These are phyloP conservation scores for Acanthosepion lycidas DNA, from an alignment of 2,888 invertebrate species.

Conservation along the genomic window DNA sequence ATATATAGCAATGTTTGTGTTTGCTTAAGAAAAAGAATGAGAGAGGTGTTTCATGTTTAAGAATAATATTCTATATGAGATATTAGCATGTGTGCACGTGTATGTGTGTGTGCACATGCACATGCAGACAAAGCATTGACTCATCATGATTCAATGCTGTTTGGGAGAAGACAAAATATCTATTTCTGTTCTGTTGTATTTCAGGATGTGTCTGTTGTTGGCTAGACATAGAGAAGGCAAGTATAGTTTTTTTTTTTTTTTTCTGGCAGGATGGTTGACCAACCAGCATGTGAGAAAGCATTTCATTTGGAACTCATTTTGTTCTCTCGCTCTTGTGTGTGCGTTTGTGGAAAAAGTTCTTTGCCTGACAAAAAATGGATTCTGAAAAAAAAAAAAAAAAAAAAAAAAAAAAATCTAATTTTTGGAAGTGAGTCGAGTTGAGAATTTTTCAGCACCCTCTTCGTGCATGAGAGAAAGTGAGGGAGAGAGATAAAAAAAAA, in stretches of 20 bases:
- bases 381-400: too few species aligned
- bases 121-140: neutral
- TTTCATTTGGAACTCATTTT: neutral
- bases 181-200: neutral
- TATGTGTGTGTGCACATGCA: neutral
- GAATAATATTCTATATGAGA: neutral
- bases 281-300: neutral
- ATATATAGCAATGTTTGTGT: too few species aligned
- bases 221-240: neutral
- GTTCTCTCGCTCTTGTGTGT: neutral
- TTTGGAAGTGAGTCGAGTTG: too few species aligned
- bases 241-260: neutral
- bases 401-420: too few species aligned
- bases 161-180: neutral
- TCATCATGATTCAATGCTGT: neutral
- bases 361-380: too few species aligned
- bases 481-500: too few species aligned
- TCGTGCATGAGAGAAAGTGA: too few species aligned
- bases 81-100: neutral
- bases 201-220: neutral
- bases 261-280: neutral
- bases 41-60: neutral
- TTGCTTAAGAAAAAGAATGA: neutral
- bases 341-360: too few species aligned
- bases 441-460: too few species aligned